Conservation (phyloP, 2,888 invertebrate genomes). For the Heterodera filipjevi region DNA sequence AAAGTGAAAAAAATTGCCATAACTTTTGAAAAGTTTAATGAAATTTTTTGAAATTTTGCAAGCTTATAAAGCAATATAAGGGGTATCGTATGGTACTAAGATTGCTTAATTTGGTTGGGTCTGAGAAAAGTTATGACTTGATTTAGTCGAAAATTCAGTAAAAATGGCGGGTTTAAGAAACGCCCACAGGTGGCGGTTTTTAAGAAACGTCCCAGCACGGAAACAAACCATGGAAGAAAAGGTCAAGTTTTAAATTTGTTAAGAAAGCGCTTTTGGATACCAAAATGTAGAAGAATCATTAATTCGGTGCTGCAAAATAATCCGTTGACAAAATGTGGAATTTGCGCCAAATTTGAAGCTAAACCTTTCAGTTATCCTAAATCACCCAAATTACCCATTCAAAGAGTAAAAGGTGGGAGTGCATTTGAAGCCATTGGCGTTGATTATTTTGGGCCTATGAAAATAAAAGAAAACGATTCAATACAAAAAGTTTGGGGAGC, state of each 20-base stretch:
- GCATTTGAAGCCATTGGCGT: slow-evolving; percentile 30
- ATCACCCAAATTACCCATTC: slow-evolving; percentile 24
- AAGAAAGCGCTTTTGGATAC: slow-evolving; percentile 23
- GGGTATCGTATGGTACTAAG: too few species aligned
- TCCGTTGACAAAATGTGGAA: neutral
- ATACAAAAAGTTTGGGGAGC: neutral
- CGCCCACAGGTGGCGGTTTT: too few species aligned
- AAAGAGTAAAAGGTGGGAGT: neutral
- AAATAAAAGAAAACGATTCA: neutral
- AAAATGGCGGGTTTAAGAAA: too few species aligned
- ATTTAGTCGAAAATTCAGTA: too few species aligned
- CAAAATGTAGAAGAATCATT: slow-evolving; percentile 10
- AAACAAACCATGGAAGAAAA: neutral
- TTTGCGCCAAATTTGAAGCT: slow-evolving; percentile 20
- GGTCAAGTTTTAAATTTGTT: neutral
- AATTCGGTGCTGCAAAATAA: neutral
- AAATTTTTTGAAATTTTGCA: too few species aligned
- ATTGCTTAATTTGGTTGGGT: too few species aligned
- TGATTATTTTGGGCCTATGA: slow-evolving; percentile 32
- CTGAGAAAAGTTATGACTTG: too few species aligned
- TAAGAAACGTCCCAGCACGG: too few species aligned
- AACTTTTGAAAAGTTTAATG: too few species aligned
- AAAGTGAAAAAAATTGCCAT: too few species aligned
- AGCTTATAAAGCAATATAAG: too few species aligned
- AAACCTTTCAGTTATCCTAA: slow-evolving; percentile 28